Evolutionary conservation across 2,888 invertebrate species (phyloP), one percentile per base, ranked within the genome.

Genomic region (Boloria euphrosyne): DNA sequence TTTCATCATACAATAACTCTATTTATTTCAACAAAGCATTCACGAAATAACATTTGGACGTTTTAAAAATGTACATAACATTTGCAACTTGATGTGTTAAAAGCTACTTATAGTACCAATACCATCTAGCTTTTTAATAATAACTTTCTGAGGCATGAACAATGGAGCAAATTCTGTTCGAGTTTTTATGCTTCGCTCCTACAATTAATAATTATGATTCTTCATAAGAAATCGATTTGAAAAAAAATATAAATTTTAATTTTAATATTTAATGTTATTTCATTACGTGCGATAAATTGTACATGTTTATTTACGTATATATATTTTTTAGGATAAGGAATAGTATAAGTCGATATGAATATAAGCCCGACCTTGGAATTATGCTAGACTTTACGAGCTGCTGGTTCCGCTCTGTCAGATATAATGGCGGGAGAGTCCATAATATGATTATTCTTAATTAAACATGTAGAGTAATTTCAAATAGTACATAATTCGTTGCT

Each of bases 401-500:
- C 31, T 74, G 73, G 84, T 90, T 89, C 88, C 88, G 87, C 82
- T 80, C 82, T 77, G 84, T 83, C 82, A 58, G 64, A 38, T 51
- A 46, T 46, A 47, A 57, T 55, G 46, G 38, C 43, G 4, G n/a
- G 38, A 14, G 31, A 50, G 49, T 38, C 18, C 60, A 60, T n/a
- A n/a, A n/a, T n/a, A 43, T 51, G 18, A 57, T 16, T 57, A 57
- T 46, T 57, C 22, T 2, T 57, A 57, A 57, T 57, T 46, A 46
- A 46, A 46, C 22, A 57, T 57, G 44, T 57, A 22, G 46, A 7
- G 44, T 57, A 57, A 57, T 46, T 18, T 27, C n/a, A 38, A 10
- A 38, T 38, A 10, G n/a, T n/a, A 10, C 7, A 3, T 38, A 38
- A 38, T 10, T 38, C 10, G 10, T 38, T 7, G 31, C 31, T 38